Percentiles rank a stretch among this genome's conserved stretches.
phyloP scores from a whole-genome alignment of 2,113 vertebrate genomes.

The Phylloscopus whistleri region DNA sequence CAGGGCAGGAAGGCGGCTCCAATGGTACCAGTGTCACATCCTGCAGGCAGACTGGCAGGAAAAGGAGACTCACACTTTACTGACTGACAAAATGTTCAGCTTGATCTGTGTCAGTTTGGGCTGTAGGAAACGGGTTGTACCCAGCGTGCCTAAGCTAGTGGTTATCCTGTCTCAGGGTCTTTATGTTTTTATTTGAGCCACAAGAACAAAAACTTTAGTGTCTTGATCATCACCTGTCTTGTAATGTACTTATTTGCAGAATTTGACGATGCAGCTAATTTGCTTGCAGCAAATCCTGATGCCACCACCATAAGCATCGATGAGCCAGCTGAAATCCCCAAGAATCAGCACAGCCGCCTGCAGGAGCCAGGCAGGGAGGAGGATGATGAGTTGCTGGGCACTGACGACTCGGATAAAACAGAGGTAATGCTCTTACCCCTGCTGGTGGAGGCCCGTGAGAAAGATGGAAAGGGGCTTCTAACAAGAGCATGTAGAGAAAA shows the following conservation, averaged over 20 bases:
- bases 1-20: background rate
- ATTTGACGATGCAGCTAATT: conserved; percentile 83
- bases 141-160: rapidly evolving
- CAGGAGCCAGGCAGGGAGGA: conserved; percentile 68
- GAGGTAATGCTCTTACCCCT: conserved; percentile 71
- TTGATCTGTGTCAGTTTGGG: rapidly evolving
- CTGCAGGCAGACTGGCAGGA: background rate
- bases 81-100: background rate
- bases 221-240: background rate
- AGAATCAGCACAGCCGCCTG: conserved; percentile 58
- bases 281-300: conserved; percentile 75
- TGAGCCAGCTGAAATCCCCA: conserved; percentile 64
- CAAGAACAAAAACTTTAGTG: background rate
- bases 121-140: rapidly evolving
- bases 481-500: too few relatives aligned
- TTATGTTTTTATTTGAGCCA: background rate
- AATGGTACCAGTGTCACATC: background rate
- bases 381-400: conserved; percentile 78
- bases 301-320: conserved; percentile 84
- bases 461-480: background rate
- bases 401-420: conserved; percentile 83
- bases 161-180: background rate
- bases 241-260: conserved; percentile 69
- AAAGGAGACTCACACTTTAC: rapidly evolving
- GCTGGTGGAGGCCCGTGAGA: background rate